These are phyloP conservation scores for Oceanites oceanicus DNA, from an alignment of 2,113 vertebrate genomes.

Conservation along the genomic window DNA sequence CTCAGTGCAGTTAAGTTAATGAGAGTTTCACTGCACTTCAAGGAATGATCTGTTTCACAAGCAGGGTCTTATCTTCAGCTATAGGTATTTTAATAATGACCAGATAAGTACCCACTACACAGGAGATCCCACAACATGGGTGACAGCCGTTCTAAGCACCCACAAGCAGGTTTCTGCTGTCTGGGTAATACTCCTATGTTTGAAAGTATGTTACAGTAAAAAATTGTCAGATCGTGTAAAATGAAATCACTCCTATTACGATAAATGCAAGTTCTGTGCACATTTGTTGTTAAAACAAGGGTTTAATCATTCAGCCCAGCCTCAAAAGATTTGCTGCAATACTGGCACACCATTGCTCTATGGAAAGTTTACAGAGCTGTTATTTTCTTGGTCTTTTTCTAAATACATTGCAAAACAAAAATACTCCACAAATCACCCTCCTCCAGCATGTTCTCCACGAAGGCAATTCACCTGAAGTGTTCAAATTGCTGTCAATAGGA, in stretches of 20 bases:
- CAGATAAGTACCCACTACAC: not conserved
- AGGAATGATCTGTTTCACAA: not conserved
- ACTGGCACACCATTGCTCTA: not conserved
- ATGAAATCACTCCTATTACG: not conserved
- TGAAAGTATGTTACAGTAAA: not conserved
- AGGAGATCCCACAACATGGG: not conserved
- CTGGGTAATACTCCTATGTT: not conserved
- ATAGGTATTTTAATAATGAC: not conserved
- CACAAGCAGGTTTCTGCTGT: not conserved
- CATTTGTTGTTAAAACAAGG: not conserved
- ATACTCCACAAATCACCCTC: not conserved
- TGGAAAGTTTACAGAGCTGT: not conserved
- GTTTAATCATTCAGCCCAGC: not conserved
- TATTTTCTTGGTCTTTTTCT: not conserved
- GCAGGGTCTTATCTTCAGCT: not conserved
- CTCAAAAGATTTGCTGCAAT: not conserved
- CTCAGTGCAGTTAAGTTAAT: not conserved
- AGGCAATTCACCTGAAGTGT: not conserved
- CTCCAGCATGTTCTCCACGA: not conserved
- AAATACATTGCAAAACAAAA: not conserved
- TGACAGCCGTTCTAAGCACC: not conserved
- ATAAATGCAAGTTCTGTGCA: not conserved
- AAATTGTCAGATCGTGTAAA: not conserved
- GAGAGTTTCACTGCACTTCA: not conserved
- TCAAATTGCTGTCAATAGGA: slow-evolving; percentile 6